phyloP scores from a whole-genome alignment of 2,797 vertebrate genomes.

The Pelodytes ibericus region DNA sequence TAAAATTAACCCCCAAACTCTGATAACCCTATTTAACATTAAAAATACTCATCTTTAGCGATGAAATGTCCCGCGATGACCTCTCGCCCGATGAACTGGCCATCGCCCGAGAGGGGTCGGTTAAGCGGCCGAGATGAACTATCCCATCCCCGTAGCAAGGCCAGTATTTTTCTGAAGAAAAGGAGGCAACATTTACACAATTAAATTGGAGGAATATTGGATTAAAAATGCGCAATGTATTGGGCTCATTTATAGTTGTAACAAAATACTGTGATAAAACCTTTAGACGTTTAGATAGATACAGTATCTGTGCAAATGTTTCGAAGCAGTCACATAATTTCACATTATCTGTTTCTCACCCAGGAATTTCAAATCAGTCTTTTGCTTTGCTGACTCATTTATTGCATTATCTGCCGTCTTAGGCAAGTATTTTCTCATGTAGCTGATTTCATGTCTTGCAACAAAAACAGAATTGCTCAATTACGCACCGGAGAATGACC shows the following conservation, averaged over 20 bases:
- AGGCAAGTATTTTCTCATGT: slow-evolving; percentile 54
- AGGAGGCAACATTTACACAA: too few relatives aligned
- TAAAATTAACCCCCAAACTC: too few relatives aligned
- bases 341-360: slow-evolving; percentile 30
- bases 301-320: slow-evolving; percentile 21
- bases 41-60: too few relatives aligned
- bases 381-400: slow-evolving; percentile 31
- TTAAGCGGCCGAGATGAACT: too few relatives aligned
- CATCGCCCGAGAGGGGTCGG: too few relatives aligned
- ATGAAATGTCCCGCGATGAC: too few relatives aligned
- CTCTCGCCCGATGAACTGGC: too few relatives aligned
- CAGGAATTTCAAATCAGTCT: not conserved
- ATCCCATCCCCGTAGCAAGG: too few relatives aligned
- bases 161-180: too few relatives aligned
- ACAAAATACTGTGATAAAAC: slow-evolving; percentile 3
- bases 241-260: slow-evolving; percentile 17
- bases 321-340: slow-evolving; percentile 26
- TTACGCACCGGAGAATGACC: slow-evolving; percentile 63
- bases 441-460: slow-evolving; percentile 59
- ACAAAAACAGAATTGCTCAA: slow-evolving; percentile 66
- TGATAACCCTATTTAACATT: too few relatives aligned
- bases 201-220: too few relatives aligned
- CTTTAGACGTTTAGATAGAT: slow-evolving; percentile 22
- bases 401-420: slow-evolving; percentile 44
- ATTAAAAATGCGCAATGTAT: too few relatives aligned